Evolutionary conservation across 2,888 invertebrate species (phyloP).

Genomic region (Agrochola litura): DNA sequence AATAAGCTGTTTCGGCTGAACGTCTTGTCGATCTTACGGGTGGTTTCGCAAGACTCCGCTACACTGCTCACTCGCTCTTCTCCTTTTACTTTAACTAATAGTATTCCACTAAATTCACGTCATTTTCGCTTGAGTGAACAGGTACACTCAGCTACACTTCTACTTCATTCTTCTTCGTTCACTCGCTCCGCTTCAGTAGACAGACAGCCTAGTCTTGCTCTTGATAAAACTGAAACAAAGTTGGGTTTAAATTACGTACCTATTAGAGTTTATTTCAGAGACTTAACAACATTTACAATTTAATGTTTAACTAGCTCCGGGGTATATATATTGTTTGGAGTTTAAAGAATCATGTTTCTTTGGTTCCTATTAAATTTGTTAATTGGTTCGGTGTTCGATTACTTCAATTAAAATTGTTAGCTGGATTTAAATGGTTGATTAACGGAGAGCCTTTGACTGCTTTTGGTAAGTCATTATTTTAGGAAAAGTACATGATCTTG

Average conservation of each 20-base stretch:
- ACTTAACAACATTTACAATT: slow-evolving; percentile 39
- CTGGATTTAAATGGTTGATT: slow-evolving; percentile 6
- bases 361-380: slow-evolving; percentile 22
- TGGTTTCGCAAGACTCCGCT: not conserved
- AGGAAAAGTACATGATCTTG: not conserved
- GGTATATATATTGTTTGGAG: slow-evolving; percentile 26
- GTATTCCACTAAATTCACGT: slow-evolving; percentile 7
- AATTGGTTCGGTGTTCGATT: slow-evolving; percentile 46
- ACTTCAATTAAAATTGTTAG: slow-evolving; percentile 19
- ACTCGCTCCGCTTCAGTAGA: not conserved
- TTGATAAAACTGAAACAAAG: slow-evolving; percentile 49
- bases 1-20: not conserved
- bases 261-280: slow-evolving; percentile 55
- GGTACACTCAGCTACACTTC: not conserved
- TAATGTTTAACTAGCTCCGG: slow-evolving; percentile 31
- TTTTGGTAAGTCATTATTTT: not conserved
- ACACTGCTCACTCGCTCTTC: not conserved
- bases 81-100: not conserved
- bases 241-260: slow-evolving; percentile 59
- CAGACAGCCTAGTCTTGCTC: not conserved
- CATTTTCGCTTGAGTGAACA: not conserved
- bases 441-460: not conserved
- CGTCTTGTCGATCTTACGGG: not conserved
- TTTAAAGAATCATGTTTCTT: slow-evolving; percentile 26
- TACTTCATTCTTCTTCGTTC: not conserved